A percentile compares a stretch with the other conserved stretches of the same genome.
Conservation (phyloP, 2,113 vertebrate genomes). For the Zosterops hypoxanthus region DNA sequence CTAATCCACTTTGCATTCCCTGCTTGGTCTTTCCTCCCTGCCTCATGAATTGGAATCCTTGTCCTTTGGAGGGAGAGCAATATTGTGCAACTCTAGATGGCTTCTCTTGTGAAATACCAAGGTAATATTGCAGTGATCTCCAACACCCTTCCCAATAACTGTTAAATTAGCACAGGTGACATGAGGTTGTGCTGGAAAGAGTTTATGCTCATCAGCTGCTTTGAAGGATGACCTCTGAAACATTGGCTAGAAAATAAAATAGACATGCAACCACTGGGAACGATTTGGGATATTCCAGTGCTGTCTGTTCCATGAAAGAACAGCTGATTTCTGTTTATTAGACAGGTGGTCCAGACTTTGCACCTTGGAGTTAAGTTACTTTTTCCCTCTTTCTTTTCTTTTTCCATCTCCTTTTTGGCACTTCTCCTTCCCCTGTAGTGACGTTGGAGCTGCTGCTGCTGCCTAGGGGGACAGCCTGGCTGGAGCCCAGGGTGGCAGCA, state of each 20-base stretch:
- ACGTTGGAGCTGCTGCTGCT: background rate
- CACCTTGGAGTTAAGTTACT: background rate
- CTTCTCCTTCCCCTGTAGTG: background rate
- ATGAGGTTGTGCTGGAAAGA: background rate
- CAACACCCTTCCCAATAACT: background rate
- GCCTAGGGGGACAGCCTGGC: background rate
- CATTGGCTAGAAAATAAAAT: background rate
- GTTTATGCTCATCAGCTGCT: background rate
- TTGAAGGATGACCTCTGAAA: background rate
- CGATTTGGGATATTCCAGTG: background rate
- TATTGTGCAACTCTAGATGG: background rate
- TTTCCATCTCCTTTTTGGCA: background rate
- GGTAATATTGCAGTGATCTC: background rate
- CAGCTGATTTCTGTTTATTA: background rate
- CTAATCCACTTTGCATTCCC: constrained; percentile 16
- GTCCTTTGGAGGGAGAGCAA: background rate
- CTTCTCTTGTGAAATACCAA: background rate
- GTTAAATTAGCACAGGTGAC: background rate
- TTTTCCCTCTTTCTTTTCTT: background rate
- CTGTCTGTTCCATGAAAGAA: background rate
- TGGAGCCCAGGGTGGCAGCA: background rate
- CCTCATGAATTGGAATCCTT: constrained; percentile 9
- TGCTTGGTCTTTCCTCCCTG: background rate
- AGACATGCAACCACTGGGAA: fast-evolving
- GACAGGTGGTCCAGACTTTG: background rate